These are phyloP conservation scores for Melanotaenia trifasciata DNA, from an alignment of 2,797 vertebrate genomes.

Conservation along the genomic window DNA sequence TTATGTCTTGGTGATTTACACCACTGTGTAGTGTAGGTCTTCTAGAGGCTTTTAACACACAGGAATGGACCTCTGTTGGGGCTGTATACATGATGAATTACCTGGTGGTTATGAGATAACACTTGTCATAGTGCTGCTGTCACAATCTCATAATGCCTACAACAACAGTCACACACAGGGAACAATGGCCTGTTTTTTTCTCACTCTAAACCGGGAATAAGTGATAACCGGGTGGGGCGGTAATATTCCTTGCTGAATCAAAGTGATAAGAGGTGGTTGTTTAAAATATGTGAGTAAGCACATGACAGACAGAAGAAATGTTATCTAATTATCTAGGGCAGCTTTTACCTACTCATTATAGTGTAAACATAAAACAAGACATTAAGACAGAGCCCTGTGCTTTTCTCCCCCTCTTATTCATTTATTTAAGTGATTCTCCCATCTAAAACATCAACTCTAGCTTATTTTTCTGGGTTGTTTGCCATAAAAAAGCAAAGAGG, in stretches of 20 bases:
- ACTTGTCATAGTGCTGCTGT: constrained; percentile 63
- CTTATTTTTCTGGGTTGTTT: constrained; percentile 29
- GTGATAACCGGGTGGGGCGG: constrained; percentile 35
- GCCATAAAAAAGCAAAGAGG: not conserved
- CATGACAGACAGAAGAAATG: constrained; percentile 47
- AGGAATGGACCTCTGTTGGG: constrained; percentile 60
- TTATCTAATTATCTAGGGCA: constrained; percentile 32
- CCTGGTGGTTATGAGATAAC: constrained; percentile 67
- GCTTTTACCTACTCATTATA: constrained; percentile 19
- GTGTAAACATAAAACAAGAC: constrained; percentile 15
- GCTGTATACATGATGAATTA: constrained; percentile 75
- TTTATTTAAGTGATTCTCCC: not conserved
- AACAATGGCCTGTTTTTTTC: constrained; percentile 46
- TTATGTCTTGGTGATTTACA: constrained; percentile 84
- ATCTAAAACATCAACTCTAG: constrained; percentile 29
- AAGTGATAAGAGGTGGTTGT: constrained; percentile 55
- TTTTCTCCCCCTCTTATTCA: constrained; percentile 13
- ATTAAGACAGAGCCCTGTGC: not conserved
- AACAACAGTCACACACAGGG: constrained; percentile 30
- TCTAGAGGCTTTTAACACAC: constrained; percentile 70
- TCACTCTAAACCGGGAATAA: constrained; percentile 32
- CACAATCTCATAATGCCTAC: constrained; percentile 54
- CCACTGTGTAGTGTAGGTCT: constrained; percentile 57
- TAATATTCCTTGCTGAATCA: constrained; percentile 36
- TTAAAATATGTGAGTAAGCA: constrained; percentile 44